Evolutionary conservation across 2,113 vertebrate genomes (phyloP).

Genomic region (Epinephelus fuscoguttatus): DNA sequence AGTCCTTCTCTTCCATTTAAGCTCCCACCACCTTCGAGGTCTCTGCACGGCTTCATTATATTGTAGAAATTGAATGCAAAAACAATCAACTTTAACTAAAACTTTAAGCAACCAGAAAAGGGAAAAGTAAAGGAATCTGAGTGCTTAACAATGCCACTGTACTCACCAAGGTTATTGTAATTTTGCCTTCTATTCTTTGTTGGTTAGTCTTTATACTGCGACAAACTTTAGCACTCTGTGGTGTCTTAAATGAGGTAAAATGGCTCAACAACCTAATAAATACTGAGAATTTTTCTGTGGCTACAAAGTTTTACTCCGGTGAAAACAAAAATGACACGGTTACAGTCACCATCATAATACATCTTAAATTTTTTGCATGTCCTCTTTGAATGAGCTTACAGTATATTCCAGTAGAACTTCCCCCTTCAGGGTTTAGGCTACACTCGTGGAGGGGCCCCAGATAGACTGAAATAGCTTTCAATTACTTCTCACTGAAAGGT

Average conservation of each 20-base stretch:
- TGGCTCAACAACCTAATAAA: constrained; percentile 5
- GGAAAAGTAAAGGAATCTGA: neutral
- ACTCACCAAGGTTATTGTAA: neutral
- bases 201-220: neutral
- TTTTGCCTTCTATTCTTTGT: neutral
- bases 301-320: neutral
- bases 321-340: neutral
- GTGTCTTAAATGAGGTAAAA: neutral
- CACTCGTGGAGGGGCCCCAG: constrained; percentile 17
- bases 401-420: neutral
- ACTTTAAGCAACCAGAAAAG: neutral
- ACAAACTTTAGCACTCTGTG: neutral
- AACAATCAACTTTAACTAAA: neutral
- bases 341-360: constrained; percentile 10
- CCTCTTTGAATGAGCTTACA: constrained; percentile 4
- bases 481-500: constrained; percentile 60
- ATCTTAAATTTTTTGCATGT: neutral
- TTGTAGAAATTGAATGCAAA: neutral
- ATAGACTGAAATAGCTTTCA: constrained; percentile 50
- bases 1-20: neutral
- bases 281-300: neutral
- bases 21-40: neutral
- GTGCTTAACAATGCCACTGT: neutral
- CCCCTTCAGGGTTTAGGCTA: constrained; percentile 2
- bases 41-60: neutral